A percentile compares a stretch with the other conserved stretches of the same genome.
Conservation (phyloP, 2,888 invertebrate genomes). For the Netelia melanura region DNA sequence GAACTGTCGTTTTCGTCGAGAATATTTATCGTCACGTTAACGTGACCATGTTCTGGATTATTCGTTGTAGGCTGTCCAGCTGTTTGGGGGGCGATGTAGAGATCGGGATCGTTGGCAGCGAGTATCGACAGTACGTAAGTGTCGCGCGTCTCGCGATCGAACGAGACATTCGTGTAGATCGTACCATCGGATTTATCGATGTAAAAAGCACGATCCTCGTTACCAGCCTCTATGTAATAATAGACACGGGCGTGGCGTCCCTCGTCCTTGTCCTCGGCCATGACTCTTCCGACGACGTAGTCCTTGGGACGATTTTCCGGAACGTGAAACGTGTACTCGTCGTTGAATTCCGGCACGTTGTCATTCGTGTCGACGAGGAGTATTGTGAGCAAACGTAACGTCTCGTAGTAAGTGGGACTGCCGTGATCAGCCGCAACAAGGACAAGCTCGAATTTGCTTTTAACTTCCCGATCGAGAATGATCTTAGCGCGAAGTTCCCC, state of each 20-base stretch:
- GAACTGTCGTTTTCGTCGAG: constrained; percentile 95
- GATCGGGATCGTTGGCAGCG: constrained; percentile 93
- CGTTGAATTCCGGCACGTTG: constrained; percentile 92
- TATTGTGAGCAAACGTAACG: constrained; percentile 90
- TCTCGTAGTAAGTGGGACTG: constrained; percentile 92
- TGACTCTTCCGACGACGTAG: constrained; percentile 88
- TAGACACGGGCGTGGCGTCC: constrained; percentile 93
- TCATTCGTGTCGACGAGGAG: constrained; percentile 93
- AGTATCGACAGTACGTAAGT: constrained; percentile 92
- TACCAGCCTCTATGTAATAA: constrained; percentile 91
- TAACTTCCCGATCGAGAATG: constrained; percentile 91
- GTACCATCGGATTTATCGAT: constrained; percentile 93
- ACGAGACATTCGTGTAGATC: constrained; percentile 91
- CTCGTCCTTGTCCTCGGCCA: constrained; percentile 91
- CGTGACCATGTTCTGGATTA: constrained; percentile 88
- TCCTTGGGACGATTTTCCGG: constrained; percentile 88
- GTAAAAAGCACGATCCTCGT: constrained; percentile 91
- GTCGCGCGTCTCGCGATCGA: constrained; percentile 93
- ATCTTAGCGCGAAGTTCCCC: constrained; percentile 93
- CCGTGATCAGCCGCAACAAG: constrained; percentile 94
- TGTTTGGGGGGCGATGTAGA: constrained; percentile 87
- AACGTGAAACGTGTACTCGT: constrained; percentile 89
- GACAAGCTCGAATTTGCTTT: constrained; percentile 90
- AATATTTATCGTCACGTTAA: constrained; percentile 90
- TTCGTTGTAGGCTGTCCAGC: constrained; percentile 72